phyloP scores from a whole-genome alignment of 2,797 vertebrate genomes.

The Picus viridis region DNA sequence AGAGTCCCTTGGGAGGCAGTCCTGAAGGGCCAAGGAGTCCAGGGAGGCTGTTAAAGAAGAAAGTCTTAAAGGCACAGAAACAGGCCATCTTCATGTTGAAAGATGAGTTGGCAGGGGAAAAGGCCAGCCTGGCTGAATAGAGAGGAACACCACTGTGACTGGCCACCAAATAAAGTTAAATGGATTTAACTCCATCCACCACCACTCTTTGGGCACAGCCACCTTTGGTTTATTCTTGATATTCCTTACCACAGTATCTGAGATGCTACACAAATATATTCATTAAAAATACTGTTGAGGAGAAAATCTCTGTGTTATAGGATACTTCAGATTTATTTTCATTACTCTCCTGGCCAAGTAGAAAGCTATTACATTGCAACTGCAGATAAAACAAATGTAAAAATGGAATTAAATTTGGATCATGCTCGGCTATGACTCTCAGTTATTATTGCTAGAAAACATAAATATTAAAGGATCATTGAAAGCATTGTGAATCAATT shows the following conservation, averaged over 20 bases:
- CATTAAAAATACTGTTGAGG: not conserved
- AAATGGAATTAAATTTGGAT: constrained; percentile 48
- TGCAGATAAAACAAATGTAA: constrained; percentile 43
- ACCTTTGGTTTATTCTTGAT: not conserved
- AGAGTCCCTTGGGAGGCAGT: too few relatives aligned
- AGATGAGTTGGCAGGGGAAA: too few relatives aligned
- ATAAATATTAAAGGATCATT: constrained; percentile 56
- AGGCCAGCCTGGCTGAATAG: too few relatives aligned
- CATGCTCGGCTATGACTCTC: constrained; percentile 20
- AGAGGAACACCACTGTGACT: too few relatives aligned
- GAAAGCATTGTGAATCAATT: constrained; percentile 11
- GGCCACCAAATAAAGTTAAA: too few relatives aligned
- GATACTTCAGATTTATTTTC: constrained; percentile 1
- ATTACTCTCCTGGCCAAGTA: constrained; percentile 13
- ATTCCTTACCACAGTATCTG: not conserved
- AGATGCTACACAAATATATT: not conserved
- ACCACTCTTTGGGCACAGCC: too few relatives aligned
- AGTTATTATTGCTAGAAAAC: constrained; percentile 42
- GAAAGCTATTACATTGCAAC: constrained; percentile 25
- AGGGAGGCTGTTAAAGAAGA: too few relatives aligned
- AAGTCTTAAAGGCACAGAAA: too few relatives aligned
- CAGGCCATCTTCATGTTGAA: too few relatives aligned
- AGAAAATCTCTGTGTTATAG: not conserved
- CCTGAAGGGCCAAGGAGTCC: too few relatives aligned
- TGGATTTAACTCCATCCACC: too few relatives aligned